phyloP scores from a whole-genome alignment of 2,113 vertebrate species.

The Spermophilus dauricus region DNA sequence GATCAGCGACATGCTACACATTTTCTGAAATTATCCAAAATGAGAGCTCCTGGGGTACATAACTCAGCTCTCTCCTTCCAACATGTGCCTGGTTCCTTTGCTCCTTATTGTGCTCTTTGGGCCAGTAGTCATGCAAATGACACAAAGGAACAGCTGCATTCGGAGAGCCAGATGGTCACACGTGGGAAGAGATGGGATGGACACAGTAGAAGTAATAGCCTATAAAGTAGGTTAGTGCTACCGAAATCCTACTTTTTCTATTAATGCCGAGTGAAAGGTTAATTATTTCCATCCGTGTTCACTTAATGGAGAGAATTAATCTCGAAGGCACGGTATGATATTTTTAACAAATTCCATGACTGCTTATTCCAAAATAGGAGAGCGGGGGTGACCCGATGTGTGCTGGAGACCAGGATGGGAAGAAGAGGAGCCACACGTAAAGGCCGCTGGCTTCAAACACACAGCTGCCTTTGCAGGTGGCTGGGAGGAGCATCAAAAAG shows the following conservation, averaged over 20 bases:
- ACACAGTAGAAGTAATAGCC: conserved; percentile 49
- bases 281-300: conserved; percentile 72
- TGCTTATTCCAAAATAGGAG: conserved; percentile 28
- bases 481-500: neutral
- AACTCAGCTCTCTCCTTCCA: conserved; percentile 55
- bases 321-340: conserved; percentile 57
- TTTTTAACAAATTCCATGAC: conserved; percentile 58
- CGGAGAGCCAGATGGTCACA: conserved; percentile 63
- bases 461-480: neutral
- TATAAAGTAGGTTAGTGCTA: conserved; percentile 70
- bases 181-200: conserved; percentile 62
- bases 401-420: neutral
- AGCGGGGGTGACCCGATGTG: neutral
- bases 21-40: conserved; percentile 64
- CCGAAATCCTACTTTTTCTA: conserved; percentile 66
- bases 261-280: conserved; percentile 75
- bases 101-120: conserved; percentile 63
- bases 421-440: neutral
- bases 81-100: neutral
- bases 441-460: neutral
- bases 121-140: conserved; percentile 62
- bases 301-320: conserved; percentile 71
- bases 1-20: neutral
- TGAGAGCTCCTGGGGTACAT: conserved; percentile 60
- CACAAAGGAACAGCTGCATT: conserved; percentile 65